A percentile compares a stretch with the other conserved stretches of the same genome.
Conservation (phyloP, 1,140 invertebrate genomes). For the Magallana gigas region DNA sequence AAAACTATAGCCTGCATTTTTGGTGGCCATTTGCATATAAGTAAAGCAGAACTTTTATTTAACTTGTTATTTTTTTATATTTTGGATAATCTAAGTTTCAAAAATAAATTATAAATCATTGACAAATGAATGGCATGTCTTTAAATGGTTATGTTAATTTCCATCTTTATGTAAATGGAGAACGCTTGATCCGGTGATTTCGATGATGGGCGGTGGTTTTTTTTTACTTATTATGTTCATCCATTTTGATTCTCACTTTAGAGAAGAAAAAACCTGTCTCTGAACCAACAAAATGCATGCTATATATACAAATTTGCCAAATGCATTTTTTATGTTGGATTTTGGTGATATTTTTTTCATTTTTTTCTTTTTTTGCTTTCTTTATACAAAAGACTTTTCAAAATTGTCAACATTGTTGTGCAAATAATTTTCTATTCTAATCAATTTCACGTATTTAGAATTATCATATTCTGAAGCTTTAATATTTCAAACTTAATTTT, state of each 20-base stretch:
- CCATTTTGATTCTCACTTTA: slow-evolving; percentile 4
- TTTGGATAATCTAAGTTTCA: too few relatives aligned
- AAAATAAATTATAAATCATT: neutral
- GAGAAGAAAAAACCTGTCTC: slow-evolving; percentile 28
- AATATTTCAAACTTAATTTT: neutral
- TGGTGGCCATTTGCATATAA: neutral
- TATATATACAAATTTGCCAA: slow-evolving; percentile 36
- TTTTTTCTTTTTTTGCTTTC: slow-evolving; percentile 33
- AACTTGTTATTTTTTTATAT: too few relatives aligned
- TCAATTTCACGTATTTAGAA: neutral
- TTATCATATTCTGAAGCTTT: neutral
- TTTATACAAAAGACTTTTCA: slow-evolving; percentile 38
- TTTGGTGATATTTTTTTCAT: slow-evolving; percentile 22
- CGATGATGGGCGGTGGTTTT: slow-evolving; percentile 34
- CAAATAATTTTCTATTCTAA: neutral
- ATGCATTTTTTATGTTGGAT: slow-evolving; percentile 33
- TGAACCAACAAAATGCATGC: slow-evolving; percentile 37
- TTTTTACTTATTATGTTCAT: slow-evolving; percentile 30
- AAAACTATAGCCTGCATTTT: slow-evolving; percentile 18
- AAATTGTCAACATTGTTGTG: slow-evolving; percentile 38
- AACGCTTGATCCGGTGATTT: slow-evolving; percentile 17
- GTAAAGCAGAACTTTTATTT: neutral
- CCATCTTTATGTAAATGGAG: neutral
- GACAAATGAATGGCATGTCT: neutral
- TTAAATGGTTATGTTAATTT: neutral